A percentile compares a stretch with the other conserved stretches of the same genome.
These are phyloP conservation scores for Nasonia giraulti DNA, from an alignment of 1,140 invertebrate species.

Conservation along the genomic window DNA sequence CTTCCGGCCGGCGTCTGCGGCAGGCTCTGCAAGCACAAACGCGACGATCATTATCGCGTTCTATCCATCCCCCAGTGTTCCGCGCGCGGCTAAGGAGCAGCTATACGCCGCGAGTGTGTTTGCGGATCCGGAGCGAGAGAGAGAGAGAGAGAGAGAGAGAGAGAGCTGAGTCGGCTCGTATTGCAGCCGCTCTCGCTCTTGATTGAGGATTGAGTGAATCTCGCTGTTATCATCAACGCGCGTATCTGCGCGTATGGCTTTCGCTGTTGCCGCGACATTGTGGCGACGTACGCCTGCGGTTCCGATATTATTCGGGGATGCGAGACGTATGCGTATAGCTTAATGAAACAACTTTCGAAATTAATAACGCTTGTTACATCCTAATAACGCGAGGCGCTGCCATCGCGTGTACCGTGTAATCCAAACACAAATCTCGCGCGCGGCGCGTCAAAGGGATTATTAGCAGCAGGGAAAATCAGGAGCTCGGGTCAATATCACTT, in stretches of 20 bases:
- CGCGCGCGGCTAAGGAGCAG: background rate
- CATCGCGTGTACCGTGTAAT: background rate
- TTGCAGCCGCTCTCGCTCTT: background rate
- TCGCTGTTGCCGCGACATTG: too few relatives aligned
- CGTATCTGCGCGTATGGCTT: too few relatives aligned
- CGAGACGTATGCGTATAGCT: too few relatives aligned
- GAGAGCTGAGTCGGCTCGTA: background rate
- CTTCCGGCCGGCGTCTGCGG: constrained; percentile 74
- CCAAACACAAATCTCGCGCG: background rate
- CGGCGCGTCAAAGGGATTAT: background rate
- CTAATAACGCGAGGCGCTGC: too few relatives aligned
- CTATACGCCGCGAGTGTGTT: background rate
- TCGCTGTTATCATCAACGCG: background rate
- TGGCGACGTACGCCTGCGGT: too few relatives aligned
- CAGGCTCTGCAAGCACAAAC: constrained; percentile 71
- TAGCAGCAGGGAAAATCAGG: background rate
- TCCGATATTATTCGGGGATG: background rate
- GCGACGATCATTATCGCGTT: background rate
- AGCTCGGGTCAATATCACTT: constrained; percentile 25
- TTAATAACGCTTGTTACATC: too few relatives aligned
- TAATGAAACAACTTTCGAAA: background rate
- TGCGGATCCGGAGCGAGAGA: background rate
- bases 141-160: background rate
- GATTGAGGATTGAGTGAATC: background rate
- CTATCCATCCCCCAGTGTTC: background rate